Percentiles rank a stretch among this genome's conserved stretches.
Conservation (phyloP, 2,797 vertebrate genomes). For the Apogon talboti region DNA sequence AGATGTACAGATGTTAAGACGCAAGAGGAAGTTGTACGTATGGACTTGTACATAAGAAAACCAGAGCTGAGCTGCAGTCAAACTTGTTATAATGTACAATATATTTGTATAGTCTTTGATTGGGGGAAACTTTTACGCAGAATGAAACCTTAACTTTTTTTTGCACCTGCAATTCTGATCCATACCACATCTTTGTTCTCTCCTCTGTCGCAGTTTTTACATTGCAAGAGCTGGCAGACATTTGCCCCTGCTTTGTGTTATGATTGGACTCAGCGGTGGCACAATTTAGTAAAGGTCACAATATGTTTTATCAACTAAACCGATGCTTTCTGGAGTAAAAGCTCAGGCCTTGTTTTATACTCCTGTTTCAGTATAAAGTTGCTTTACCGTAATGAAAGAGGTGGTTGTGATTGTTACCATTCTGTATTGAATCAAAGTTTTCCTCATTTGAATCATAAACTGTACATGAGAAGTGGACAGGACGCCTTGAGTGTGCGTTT, state of each 20-base stretch:
- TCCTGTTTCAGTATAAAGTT: conserved; percentile 45
- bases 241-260: conserved; percentile 24
- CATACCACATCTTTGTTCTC: conserved; percentile 27
- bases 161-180: conserved; percentile 45
- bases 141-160: conserved; percentile 45
- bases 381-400: conserved; percentile 37
- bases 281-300: conserved; percentile 5
- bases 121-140: conserved; percentile 62
- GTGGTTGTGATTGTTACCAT: conserved; percentile 30
- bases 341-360: conserved; percentile 58
- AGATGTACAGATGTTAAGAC: conserved; percentile 75
- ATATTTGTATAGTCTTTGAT: conserved; percentile 75
- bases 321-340: conserved; percentile 46
- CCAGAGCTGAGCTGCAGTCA: conserved; percentile 64
- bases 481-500: too few species aligned
- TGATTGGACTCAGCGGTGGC: conserved; percentile 21
- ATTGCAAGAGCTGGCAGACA: conserved; percentile 30
- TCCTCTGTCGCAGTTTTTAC: conserved; percentile 23
- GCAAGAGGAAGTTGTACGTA: conserved; percentile 63
- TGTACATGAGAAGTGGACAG: too few species aligned
- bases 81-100: conserved; percentile 78
- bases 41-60: conserved; percentile 75
- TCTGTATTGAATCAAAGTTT: conserved; percentile 55
- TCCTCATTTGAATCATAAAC: conserved; percentile 30
- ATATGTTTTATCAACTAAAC: conserved; percentile 16